phyloP scores from a whole-genome alignment of 2,888 invertebrate genomes.

The Hemithea aestivaria region DNA sequence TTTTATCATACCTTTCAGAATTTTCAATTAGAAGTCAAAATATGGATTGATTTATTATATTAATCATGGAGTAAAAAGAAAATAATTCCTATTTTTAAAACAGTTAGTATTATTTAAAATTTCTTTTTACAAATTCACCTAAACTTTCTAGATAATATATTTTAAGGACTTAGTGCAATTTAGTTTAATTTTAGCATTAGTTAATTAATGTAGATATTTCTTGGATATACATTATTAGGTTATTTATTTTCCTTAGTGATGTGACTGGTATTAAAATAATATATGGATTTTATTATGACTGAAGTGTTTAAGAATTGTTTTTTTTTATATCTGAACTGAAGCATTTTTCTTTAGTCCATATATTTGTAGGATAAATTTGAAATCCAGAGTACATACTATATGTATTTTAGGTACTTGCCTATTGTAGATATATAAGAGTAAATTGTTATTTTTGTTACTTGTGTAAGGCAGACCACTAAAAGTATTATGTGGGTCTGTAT shows the following conservation, averaged over 20 bases:
- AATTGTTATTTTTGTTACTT: constrained; percentile 20
- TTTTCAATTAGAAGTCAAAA: no score
- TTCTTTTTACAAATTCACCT: constrained; percentile 1
- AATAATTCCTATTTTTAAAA: no score
- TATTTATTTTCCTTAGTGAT: no score
- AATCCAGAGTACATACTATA: constrained; percentile 2
- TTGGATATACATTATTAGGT: no score
- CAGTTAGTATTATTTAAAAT: neutral
- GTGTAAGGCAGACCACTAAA: constrained; percentile 11
- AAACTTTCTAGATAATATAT: constrained; percentile 10
- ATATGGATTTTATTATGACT: neutral
- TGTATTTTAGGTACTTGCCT: constrained; percentile 5
- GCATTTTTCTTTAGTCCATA: no score
- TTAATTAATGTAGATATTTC: no score
- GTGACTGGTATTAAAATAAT: neutral
- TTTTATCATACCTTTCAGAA: no score
- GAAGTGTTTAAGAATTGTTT: no score
- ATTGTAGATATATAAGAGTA: constrained; percentile 13
- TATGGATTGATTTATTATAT: no score
- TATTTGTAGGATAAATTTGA: neutral
- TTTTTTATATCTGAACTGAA: no score
- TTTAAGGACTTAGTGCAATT: constrained; percentile 34
- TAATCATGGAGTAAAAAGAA: no score
- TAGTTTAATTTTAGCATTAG: no score
- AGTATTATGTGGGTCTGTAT: constrained; percentile 46